Evolutionary conservation across 2,797 vertebrate genomes (phyloP).

Genomic region (Chloroceryle inda): DNA sequence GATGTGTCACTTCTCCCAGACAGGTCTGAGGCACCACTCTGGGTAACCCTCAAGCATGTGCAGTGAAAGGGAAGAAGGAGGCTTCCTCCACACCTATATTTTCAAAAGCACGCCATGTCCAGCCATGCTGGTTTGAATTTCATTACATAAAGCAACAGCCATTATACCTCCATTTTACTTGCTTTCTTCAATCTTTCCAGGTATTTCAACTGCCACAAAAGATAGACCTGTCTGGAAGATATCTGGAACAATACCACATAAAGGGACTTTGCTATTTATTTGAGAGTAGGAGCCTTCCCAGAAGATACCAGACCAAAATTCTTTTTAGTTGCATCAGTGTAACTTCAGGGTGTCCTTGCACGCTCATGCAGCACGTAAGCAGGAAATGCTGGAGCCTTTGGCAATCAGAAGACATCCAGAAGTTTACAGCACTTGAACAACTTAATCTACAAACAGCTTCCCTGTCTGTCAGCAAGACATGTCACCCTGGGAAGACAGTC

Average conservation of each 20-base stretch:
- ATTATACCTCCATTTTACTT: not conserved
- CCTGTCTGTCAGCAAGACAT: not conserved
- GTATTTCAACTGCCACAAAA: not conserved
- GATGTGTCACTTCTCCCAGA: not conserved
- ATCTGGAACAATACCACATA: not conserved
- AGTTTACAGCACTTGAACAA: not conserved
- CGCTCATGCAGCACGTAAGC: not conserved
- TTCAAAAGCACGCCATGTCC: not conserved
- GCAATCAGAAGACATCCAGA: not conserved
- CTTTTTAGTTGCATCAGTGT: accelerated
- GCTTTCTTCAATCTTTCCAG: not conserved
- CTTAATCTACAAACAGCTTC: not conserved
- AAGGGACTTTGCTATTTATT: not conserved
- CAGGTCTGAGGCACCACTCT: not conserved
- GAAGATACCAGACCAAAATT: not conserved
- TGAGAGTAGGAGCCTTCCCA: not conserved
- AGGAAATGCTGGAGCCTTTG: not conserved
- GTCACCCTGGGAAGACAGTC: not conserved
- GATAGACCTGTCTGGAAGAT: not conserved
- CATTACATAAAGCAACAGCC: not conserved
- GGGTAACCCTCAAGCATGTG: not conserved
- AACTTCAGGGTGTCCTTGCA: not conserved
- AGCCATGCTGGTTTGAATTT: not conserved
- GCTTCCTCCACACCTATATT: not conserved
- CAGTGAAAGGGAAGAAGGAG: not conserved